Conservation (phyloP, 2,888 invertebrate species). For the Oligia fasciuncula region DNA sequence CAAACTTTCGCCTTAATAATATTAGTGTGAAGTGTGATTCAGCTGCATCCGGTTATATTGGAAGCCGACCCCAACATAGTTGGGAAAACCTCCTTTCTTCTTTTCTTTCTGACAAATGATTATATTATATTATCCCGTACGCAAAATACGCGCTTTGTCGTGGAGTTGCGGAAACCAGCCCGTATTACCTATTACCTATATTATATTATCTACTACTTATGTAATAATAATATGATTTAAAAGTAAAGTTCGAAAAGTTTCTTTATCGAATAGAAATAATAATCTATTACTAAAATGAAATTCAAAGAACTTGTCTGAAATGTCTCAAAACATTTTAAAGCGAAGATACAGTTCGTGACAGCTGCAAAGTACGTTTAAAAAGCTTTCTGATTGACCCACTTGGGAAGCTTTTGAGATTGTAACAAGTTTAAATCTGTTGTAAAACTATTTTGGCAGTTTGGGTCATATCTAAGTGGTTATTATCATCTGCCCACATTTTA, state of each 20-base stretch:
- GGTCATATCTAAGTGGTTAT: background rate
- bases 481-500: background rate
- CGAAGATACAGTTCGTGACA: slow-evolving; percentile 31
- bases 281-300: background rate
- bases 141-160: too few species aligned
- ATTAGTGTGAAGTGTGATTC: too few species aligned
- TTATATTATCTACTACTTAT: too few species aligned
- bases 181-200: too few species aligned
- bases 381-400: slow-evolving; percentile 23
- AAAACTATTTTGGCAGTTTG: slow-evolving; percentile 17
- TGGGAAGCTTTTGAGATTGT: slow-evolving; percentile 18
- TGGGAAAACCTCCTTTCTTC: background rate
- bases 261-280: background rate
- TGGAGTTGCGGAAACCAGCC: too few species aligned
- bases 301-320: background rate
- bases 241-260: background rate
- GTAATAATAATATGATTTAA: too few species aligned
- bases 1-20: too few species aligned
- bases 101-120: too few species aligned
- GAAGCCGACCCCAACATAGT: background rate
- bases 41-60: background rate
- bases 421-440: slow-evolving; percentile 22
- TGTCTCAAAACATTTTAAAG: slow-evolving; percentile 20
- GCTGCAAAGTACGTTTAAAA: slow-evolving; percentile 26
- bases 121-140: too few species aligned